phyloP scores from a whole-genome alignment of 2,113 vertebrate genomes.

The Paedocypris sp. region DNA sequence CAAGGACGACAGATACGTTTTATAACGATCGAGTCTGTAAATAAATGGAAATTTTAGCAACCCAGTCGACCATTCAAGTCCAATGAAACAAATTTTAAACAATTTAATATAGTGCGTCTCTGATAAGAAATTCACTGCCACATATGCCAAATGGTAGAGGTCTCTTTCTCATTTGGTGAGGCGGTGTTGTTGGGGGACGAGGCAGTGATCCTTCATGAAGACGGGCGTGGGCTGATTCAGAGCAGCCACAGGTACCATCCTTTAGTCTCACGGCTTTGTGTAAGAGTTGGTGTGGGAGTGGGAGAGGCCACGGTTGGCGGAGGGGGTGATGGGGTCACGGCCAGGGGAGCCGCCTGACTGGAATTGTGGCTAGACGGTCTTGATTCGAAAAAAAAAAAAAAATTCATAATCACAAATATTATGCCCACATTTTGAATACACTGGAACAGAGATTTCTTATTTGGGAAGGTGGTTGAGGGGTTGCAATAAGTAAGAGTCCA shows the following conservation, averaged over 20 bases:
- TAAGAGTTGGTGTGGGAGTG: constrained; percentile 57
- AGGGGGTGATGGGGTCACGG: constrained; percentile 49
- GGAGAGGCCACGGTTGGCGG: constrained; percentile 56
- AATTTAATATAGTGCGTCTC: too few species aligned
- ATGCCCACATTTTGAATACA: too few species aligned
- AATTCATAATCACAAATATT: not conserved
- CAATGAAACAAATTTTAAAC: constrained; percentile 11
- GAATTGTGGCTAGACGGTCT: constrained; percentile 20
- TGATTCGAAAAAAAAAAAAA: not conserved
- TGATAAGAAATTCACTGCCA: too few species aligned
- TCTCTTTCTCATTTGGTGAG: constrained; percentile 24
- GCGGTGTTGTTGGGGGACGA: constrained; percentile 5
- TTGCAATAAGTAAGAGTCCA: too few species aligned
- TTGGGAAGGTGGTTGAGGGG: too few species aligned
- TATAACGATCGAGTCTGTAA: too few species aligned
- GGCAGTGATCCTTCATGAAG: constrained; percentile 57
- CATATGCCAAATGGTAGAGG: constrained; percentile 23
- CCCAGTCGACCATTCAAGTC: constrained; percentile 27
- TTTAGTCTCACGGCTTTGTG: constrained; percentile 52
- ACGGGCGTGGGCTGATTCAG: constrained; percentile 57
- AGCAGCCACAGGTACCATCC: constrained; percentile 56
- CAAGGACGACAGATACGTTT: too few species aligned
- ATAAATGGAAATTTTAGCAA: too few species aligned
- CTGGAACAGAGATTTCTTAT: too few species aligned
- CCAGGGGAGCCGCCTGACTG: constrained; percentile 33